phyloP scores from a whole-genome alignment of 2,113 vertebrate genomes.

The crab-eating macaque (Macaca fascicularis) region T2T-MFA8v1.1 NC_088392.1:38778501-38779000 shows the following conservation, averaged over 20 bases:
- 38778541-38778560: too few species aligned
- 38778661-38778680: not conserved
- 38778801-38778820: not conserved
- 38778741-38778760: not conserved
- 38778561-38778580: too few species aligned
- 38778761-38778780: slow-evolving; percentile 1
- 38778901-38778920: not conserved
- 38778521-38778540: too few species aligned
- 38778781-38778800: slow-evolving; percentile 6
- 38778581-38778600: too few species aligned
- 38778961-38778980: not conserved
- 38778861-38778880: not conserved
- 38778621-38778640: too few species aligned
- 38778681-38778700: not conserved
- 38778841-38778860: not conserved
- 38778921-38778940: not conserved
- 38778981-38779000: not conserved
- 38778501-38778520: too few species aligned
- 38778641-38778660: not conserved
- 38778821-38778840: not conserved
- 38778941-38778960: not conserved
- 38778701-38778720: not conserved
- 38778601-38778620: too few species aligned
- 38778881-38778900: not conserved
- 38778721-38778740: not conserved